phyloP scores from a whole-genome alignment of 64 coral and sea anemone genomes.

The Orbicella faveolata region DNA sequence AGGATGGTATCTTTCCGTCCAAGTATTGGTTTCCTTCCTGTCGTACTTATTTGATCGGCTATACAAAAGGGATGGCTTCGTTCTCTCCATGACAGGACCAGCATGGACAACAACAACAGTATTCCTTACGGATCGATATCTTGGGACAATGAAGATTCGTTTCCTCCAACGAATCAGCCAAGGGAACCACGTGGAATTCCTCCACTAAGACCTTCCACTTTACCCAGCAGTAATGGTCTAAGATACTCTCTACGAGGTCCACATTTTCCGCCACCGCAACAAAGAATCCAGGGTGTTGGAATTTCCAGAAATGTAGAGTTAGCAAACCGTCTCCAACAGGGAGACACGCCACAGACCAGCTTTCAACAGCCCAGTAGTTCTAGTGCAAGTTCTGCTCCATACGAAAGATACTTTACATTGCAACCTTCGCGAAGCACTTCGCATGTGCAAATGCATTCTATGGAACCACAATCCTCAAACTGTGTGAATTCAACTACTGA shows the following conservation, averaged over 20 bases:
- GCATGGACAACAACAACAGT: slow-evolving; percentile 88
- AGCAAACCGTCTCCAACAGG: not conserved
- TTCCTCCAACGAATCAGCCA: slow-evolving; percentile 36
- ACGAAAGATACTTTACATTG: slow-evolving; percentile 22
- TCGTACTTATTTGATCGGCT: not conserved
- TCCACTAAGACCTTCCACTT: not conserved
- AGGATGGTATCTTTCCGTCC: not conserved
- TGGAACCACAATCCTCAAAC: not conserved
- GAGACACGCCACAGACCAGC: not conserved
- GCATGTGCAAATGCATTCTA: slow-evolving; percentile 6
- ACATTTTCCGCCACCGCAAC: slow-evolving; percentile 23
- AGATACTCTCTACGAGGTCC: slow-evolving; percentile 32
- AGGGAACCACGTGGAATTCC: slow-evolving; percentile 36
- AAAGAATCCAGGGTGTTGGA: slow-evolving; percentile 31
- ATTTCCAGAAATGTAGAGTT: slow-evolving; percentile 27
- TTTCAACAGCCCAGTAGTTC: not conserved
- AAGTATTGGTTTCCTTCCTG: not conserved
- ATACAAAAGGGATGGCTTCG: not conserved
- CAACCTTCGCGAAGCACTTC: slow-evolving; percentile 1
- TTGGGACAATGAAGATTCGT: slow-evolving; percentile 59
- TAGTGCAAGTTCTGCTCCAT: slow-evolving; percentile 1
- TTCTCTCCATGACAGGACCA: slow-evolving; percentile 25
- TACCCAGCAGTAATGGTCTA: not conserved
- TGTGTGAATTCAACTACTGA: not conserved
- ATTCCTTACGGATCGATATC: slow-evolving; percentile 81